Percentiles rank a stretch among this genome's conserved stretches.
Evolutionary conservation across 2,888 invertebrate species (phyloP).

Genomic region (Xiphydria camelus): DNA sequence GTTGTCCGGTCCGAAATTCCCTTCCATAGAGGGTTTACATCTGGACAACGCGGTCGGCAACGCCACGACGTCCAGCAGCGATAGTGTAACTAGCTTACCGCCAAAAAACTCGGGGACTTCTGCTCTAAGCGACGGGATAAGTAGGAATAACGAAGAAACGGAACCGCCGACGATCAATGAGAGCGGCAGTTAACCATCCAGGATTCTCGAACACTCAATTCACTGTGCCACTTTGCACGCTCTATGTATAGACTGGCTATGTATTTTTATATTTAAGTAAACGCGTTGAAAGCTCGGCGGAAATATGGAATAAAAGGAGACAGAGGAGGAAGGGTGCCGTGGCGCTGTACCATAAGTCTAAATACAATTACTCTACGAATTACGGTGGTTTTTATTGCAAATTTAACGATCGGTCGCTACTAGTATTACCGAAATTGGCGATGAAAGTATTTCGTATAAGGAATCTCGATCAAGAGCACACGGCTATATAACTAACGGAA

Average conservation of each 20-base stretch:
- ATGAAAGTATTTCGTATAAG: no score
- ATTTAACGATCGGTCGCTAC: no score
- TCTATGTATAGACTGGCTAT: constrained; percentile 59
- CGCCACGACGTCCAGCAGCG: constrained; percentile 44
- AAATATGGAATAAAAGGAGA: constrained; percentile 3
- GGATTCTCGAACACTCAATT: constrained; percentile 50
- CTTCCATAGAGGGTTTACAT: constrained; percentile 43
- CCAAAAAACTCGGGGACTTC: constrained; percentile 49
- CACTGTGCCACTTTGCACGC: constrained; percentile 57
- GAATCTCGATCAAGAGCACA: no score
- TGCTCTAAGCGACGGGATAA: constrained; percentile 39
- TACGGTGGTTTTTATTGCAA: no score
- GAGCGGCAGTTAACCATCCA: constrained; percentile 54
- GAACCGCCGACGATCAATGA: constrained; percentile 40
- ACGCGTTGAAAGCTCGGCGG: constrained; percentile 27
- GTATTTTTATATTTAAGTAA: constrained; percentile 59
- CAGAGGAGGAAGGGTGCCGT: constrained; percentile 4
- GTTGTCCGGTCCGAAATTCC: constrained; percentile 46
- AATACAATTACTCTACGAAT: background rate
- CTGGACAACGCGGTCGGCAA: constrained; percentile 42
- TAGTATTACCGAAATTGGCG: no score
- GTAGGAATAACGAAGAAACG: constrained; percentile 42
- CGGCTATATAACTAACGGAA: no score
- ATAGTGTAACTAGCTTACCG: constrained; percentile 46
- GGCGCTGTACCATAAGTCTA: constrained; percentile 5